Evolutionary conservation across 2,888 invertebrate genomes (phyloP).

Genomic region (Elegia similella): DNA sequence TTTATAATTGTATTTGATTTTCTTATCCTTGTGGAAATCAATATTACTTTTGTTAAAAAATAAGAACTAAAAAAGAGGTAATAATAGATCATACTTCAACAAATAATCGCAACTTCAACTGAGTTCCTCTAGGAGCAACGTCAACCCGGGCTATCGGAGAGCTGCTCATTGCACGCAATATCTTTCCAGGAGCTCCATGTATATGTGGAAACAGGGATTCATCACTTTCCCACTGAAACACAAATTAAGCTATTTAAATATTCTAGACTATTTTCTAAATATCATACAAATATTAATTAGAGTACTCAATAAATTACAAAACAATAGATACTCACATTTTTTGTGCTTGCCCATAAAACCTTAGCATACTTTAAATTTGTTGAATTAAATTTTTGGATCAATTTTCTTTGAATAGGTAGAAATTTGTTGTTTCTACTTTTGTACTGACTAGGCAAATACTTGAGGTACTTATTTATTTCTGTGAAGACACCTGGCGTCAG

Average conservation of each 20-base stretch:
- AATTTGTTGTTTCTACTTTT: slow-evolving; percentile 60
- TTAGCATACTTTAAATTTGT: slow-evolving; percentile 42
- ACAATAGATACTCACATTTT: slow-evolving; percentile 53
- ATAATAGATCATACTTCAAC: slow-evolving; percentile 80
- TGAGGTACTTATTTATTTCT: slow-evolving; percentile 65
- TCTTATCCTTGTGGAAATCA: too few species aligned
- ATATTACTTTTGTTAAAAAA: too few species aligned
- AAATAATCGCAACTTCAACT: slow-evolving; percentile 91
- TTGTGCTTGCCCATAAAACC: slow-evolving; percentile 51
- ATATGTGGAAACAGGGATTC: slow-evolving; percentile 68
- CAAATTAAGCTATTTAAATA: not conserved
- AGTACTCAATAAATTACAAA: too few species aligned
- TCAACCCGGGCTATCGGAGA: slow-evolving; percentile 87
- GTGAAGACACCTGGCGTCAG: slow-evolving; percentile 48
- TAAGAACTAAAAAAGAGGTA: too few species aligned
- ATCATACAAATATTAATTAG: too few species aligned
- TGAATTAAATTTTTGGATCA: slow-evolving; percentile 62
- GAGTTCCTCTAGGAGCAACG: slow-evolving; percentile 92
- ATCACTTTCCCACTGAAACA: slow-evolving; percentile 67
- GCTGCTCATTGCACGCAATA: slow-evolving; percentile 84
- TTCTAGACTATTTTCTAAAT: too few species aligned
- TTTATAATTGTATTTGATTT: too few species aligned
- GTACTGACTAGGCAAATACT: slow-evolving; percentile 63
- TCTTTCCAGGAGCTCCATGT: slow-evolving; percentile 81
- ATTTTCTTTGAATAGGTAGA: slow-evolving; percentile 44